Percentiles rank a stretch among this genome's conserved stretches.
Conservation (phyloP, 2,797 vertebrate genomes). For the Tokudaia tokunoshimensis region DNA sequence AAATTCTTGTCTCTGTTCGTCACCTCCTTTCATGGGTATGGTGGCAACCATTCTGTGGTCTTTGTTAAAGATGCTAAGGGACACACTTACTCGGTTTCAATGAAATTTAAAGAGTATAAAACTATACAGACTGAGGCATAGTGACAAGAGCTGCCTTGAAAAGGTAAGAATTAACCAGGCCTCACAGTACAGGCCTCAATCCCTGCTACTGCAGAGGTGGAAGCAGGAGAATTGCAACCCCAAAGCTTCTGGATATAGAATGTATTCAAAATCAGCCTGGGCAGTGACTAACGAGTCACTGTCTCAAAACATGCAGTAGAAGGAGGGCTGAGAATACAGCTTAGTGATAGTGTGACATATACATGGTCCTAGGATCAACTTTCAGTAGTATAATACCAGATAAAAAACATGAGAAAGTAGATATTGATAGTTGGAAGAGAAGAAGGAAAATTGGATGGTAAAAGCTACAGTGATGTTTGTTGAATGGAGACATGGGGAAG, state of each 20-base stretch:
- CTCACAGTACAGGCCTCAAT: neutral
- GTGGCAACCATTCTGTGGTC: neutral
- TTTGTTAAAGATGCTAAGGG: slow-evolving; percentile 29
- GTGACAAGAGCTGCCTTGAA: neutral
- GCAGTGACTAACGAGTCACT: neutral
- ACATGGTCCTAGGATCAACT: neutral
- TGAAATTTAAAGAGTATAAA: slow-evolving; percentile 3
- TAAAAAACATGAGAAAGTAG: neutral
- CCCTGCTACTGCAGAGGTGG: neutral
- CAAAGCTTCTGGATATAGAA: neutral
- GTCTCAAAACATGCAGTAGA: neutral
- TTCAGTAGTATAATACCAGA: neutral
- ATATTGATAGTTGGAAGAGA: slow-evolving; percentile 5
- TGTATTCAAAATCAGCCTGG: neutral
- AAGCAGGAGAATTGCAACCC: neutral
- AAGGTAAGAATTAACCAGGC: neutral
- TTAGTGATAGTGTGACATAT: neutral
- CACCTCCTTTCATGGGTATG: neutral
- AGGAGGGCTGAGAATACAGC: neutral
- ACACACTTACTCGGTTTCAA: neutral
- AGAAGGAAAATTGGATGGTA: neutral
- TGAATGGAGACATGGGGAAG: neutral
- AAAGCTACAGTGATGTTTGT: neutral
- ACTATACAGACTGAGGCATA: slow-evolving; percentile 6
- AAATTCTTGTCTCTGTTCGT: neutral